A percentile compares a stretch with the other conserved stretches of the same genome.
Evolutionary conservation across 2,113 vertebrate genomes (phyloP).

Genomic region (Silurus glanis): DNA sequence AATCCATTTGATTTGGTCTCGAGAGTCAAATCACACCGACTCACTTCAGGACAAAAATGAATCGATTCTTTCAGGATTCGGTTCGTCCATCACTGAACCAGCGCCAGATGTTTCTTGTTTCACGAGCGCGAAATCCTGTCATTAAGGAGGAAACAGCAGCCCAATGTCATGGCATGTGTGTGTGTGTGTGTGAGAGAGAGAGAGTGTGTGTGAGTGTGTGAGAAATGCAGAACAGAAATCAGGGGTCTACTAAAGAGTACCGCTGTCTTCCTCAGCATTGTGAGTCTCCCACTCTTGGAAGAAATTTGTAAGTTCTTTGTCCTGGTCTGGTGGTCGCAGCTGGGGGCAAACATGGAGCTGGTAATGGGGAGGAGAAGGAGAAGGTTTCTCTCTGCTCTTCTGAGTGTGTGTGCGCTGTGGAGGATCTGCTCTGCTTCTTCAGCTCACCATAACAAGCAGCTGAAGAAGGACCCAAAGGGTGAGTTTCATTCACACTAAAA

Average conservation of each 20-base stretch:
- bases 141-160: constrained; percentile 6
- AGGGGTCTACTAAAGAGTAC: not conserved
- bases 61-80: not conserved
- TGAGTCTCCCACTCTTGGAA: not conserved
- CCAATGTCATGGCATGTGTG: not conserved
- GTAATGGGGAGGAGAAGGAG: constrained; percentile 42
- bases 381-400: constrained; percentile 53
- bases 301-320: not conserved
- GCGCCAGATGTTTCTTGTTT: constrained; percentile 73
- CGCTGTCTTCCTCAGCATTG: not conserved
- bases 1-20: not conserved
- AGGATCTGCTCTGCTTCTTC: constrained; percentile 48
- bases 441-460: constrained; percentile 35
- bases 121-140: constrained; percentile 49
- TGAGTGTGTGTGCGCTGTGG: constrained; percentile 56
- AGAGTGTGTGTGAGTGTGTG: not conserved
- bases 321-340: not conserved
- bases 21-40: not conserved
- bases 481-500: constrained; percentile 29
- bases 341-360: constrained; percentile 60
- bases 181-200: not conserved
- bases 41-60: not conserved
- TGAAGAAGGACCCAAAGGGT: constrained; percentile 56
- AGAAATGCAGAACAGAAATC: not conserved
- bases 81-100: constrained; percentile 40